Percentiles rank a stretch among this genome's conserved stretches.
phyloP scores from a whole-genome alignment of 2,888 invertebrate genomes.

The Gnatocerus cornutus region DNA sequence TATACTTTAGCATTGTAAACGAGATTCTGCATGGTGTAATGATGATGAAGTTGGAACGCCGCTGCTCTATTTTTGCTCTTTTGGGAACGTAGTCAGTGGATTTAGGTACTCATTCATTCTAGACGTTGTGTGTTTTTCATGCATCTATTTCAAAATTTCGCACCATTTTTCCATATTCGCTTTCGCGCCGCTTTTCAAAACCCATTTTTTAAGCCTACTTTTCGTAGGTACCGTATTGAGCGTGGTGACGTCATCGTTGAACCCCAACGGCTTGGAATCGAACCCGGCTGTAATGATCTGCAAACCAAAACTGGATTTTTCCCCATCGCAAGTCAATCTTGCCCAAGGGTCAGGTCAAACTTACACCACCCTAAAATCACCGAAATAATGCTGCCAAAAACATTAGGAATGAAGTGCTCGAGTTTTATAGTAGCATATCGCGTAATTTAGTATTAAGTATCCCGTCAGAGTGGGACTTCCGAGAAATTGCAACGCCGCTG shows the following conservation, averaged over 20 bases:
- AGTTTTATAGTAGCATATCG: constrained; percentile 33
- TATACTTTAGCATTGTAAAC: constrained; percentile 23
- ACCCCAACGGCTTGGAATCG: constrained; percentile 80
- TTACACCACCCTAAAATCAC: constrained; percentile 60
- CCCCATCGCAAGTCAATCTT: constrained; percentile 67
- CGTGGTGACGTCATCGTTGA: constrained; percentile 78
- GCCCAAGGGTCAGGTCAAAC: constrained; percentile 66
- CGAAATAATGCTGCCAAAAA: constrained; percentile 52
- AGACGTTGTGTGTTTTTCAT: constrained; percentile 11
- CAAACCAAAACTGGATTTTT: constrained; percentile 73
- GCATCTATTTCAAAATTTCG: neutral
- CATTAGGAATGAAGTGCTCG: constrained; percentile 20
- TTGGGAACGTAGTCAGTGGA: neutral
- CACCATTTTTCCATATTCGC: constrained; percentile 2
- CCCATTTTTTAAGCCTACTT: neutral
- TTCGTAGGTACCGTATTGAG: constrained; percentile 55
- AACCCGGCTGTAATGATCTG: constrained; percentile 76
- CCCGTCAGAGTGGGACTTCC: constrained; percentile 11
- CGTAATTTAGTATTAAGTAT: constrained; percentile 24
- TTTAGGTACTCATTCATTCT: neutral
- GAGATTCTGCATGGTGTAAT: constrained; percentile 35
- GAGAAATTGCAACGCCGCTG: constrained; percentile 26
- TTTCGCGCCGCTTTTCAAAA: too few species aligned
- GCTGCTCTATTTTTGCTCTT: constrained; percentile 12
- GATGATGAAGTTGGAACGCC: constrained; percentile 26